Evolutionary conservation across 2,113 vertebrate species (phyloP), one percentile per base, ranked within the genome.

Genomic region (Chlorodrepanis virens): DNA sequence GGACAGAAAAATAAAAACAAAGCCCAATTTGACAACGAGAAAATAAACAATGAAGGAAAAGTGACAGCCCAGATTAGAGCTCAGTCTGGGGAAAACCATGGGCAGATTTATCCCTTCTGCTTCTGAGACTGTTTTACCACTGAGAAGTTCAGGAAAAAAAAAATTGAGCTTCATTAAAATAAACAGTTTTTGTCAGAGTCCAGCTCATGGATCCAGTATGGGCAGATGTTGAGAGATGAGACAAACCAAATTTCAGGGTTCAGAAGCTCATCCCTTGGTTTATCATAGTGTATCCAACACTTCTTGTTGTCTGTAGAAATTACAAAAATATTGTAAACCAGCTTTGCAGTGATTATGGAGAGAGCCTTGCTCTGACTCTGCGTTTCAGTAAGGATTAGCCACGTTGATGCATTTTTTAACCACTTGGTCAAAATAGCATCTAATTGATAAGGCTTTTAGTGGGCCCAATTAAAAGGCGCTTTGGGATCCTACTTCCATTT

Each of bases 381-480:
- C 44, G 7, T 78, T 86, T 78, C 72, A 50, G 28, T 33, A n/a
- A 60, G 80, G 49, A 87, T 27, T n/a, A 74, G 47, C 44, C 42
- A 25, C 1, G 2, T 5, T 27, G 90, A 84, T 65, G 76, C 76
- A 37, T 86, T 94, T 94, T 78, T 94, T 68, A 90, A 93, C 70
- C 28, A 3, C 92, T 92, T 82, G 53, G 71, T 60, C 83, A 65
- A 61, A 92, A 42, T 21, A 65, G 40, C 77, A 64, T 74, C 69
- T 96, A 94, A 89, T 89, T 93, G 94, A 96, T 89, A 84, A 79
- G 42, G 86, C 80, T 95, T 90, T 96, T 93, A 96, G 80, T 69
- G 60, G n/a, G 33, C 27, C 72, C 29, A 83, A 60, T 93, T 95
- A 92, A 94, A 69, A 57, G 33, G 65, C 0, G 0, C 83, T 87